Percentiles rank a stretch among this genome's conserved stretches.
phyloP scores from a whole-genome alignment of 2,113 vertebrate species.

The Anarhynchus alexandrinus region DNA sequence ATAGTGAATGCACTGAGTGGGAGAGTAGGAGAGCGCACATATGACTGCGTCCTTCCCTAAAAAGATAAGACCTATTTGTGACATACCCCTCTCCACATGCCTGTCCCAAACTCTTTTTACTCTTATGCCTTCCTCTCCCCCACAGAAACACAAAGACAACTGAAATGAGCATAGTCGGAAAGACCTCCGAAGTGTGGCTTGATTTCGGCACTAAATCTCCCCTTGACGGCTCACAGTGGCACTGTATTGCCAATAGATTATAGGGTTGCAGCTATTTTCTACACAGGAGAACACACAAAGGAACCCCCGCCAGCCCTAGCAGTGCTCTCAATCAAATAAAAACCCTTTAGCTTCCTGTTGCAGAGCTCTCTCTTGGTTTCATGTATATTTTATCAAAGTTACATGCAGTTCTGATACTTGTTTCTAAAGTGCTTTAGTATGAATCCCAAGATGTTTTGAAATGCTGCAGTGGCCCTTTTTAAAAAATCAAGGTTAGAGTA shows the following conservation, averaged over 20 bases:
- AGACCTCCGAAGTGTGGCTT: background rate
- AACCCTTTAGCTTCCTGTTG: slow-evolving; percentile 27
- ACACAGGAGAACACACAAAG: slow-evolving; percentile 1
- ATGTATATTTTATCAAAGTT: slow-evolving; percentile 68
- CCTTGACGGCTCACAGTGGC: background rate
- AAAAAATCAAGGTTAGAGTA: background rate
- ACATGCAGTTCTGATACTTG: slow-evolving; percentile 34
- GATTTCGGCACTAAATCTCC: slow-evolving; percentile 3
- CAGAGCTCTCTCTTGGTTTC: slow-evolving; percentile 40
- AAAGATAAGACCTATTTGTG: background rate
- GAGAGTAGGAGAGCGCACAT: background rate
- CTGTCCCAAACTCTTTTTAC: background rate
- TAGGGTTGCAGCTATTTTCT: slow-evolving; percentile 31
- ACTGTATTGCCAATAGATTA: slow-evolving; percentile 37
- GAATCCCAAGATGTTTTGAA: slow-evolving; percentile 47
- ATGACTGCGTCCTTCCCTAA: background rate
- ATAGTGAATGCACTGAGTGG: background rate
- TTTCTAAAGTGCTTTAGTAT: slow-evolving; percentile 29
- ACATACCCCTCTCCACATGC: background rate
- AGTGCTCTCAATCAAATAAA: slow-evolving; percentile 46
- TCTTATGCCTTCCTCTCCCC: background rate
- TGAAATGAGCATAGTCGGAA: background rate
- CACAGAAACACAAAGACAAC: background rate
- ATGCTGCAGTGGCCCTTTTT: background rate
- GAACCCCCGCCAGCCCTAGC: slow-evolving; percentile 3